Percentiles rank a stretch among this genome's conserved stretches.
Evolutionary conservation across 2,113 vertebrate species (phyloP).

Genomic region (Anolis carolinensis): DNA sequence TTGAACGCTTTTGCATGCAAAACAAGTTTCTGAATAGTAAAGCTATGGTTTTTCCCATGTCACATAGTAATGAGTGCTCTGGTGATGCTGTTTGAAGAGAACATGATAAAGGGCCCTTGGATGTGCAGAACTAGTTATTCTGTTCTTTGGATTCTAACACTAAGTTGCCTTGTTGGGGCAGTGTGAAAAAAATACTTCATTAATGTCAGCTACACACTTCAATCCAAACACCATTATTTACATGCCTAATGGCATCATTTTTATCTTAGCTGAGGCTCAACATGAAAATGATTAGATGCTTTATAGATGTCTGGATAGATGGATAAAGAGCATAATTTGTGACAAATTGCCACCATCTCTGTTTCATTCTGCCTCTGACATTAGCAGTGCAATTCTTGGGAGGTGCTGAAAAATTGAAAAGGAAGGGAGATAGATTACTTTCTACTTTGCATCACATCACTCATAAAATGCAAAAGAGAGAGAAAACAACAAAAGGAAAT

Average conservation of each 20-base stretch:
- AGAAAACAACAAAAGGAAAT: conserved; percentile 13
- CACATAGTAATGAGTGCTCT: too few species aligned
- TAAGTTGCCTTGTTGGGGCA: conserved; percentile 6
- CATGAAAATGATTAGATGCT: conserved; percentile 25
- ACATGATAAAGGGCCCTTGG: neutral
- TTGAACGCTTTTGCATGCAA: neutral
- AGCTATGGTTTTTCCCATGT: neutral
- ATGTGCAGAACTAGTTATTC: neutral
- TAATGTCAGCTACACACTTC: conserved; percentile 14
- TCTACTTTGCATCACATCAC: conserved; percentile 18
- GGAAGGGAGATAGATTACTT: conserved; percentile 63
- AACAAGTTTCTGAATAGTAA: neutral
- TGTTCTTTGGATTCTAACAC: neutral
- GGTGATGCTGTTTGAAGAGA: neutral
- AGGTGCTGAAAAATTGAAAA: conserved; percentile 62
- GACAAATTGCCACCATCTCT: conserved; percentile 52
- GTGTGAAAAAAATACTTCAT: conserved; percentile 11
- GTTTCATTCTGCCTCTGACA: conserved; percentile 66
- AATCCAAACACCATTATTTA: conserved; percentile 57
- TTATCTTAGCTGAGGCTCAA: conserved; percentile 39
- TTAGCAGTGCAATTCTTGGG: conserved; percentile 67
- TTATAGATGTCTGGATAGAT: conserved; percentile 15
- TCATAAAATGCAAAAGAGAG: conserved; percentile 54
- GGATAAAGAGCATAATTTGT: conserved; percentile 58
- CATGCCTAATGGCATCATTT: conserved; percentile 54